phyloP scores from a whole-genome alignment of 2,113 vertebrate genomes.

The Gallinago media region DNA sequence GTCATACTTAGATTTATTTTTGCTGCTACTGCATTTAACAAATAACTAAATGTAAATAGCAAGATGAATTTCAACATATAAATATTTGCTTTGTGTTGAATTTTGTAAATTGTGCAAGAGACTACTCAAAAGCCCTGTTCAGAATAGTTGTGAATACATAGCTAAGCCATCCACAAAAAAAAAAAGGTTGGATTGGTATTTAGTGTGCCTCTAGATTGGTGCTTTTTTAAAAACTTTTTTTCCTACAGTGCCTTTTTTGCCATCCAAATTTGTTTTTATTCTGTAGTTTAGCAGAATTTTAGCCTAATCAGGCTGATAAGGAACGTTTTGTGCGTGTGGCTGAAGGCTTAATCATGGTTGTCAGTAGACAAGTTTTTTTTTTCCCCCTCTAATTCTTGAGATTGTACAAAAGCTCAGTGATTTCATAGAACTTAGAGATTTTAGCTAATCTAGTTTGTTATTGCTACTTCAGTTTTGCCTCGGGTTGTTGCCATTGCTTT shows the following conservation, averaged over 20 bases:
- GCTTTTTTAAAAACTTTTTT: not conserved
- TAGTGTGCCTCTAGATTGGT: not conserved
- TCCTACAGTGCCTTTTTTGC: not conserved
- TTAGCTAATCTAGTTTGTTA: not conserved
- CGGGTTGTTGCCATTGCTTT: not conserved
- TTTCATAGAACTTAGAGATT: not conserved
- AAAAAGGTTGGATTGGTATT: not conserved
- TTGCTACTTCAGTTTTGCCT: not conserved
- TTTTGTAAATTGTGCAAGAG: not conserved
- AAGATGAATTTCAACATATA: not conserved
- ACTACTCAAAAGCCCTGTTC: not conserved
- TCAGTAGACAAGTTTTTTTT: not conserved
- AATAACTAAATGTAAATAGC: not conserved
- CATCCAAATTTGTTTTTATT: not conserved
- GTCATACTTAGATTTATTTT: not conserved
- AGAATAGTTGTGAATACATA: not conserved
- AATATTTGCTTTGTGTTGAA: slow-evolving; percentile 1
- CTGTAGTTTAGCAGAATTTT: not conserved
- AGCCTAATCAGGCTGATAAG: not conserved
- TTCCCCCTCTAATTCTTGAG: rapidly evolving
- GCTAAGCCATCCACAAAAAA: not conserved
- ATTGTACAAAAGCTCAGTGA: not conserved
- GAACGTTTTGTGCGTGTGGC: not conserved
- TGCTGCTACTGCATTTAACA: not conserved
- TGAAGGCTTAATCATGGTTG: not conserved